Conservation (phyloP, 2,113 vertebrate genomes). For the Sinocyclocheilus maitianheensis region DNA sequence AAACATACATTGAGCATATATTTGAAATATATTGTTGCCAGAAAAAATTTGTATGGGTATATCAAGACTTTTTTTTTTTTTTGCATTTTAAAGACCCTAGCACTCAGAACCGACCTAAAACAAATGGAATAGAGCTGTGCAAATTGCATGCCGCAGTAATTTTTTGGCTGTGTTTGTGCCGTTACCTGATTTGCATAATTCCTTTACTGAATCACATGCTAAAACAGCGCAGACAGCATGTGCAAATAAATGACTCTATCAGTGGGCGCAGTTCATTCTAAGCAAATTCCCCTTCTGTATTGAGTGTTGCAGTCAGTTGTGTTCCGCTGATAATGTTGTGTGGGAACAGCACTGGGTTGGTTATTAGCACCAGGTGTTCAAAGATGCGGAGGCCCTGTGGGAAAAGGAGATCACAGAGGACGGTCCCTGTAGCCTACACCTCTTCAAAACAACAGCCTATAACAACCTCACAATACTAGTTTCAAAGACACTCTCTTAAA, state of each 20-base stretch:
- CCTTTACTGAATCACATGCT: neutral
- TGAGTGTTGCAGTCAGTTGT: neutral
- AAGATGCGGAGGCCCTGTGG: neutral
- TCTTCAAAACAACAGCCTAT: conserved; percentile 19
- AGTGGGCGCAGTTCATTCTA: neutral
- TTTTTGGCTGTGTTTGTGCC: neutral
- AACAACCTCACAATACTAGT: conserved; percentile 6
- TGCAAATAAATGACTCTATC: conserved; percentile 2
- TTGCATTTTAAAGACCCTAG: neutral
- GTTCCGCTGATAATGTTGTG: neutral
- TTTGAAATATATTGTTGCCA: neutral
- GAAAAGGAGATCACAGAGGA: conserved; percentile 20
- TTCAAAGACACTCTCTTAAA: neutral
- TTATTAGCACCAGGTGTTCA: conserved; percentile 42
- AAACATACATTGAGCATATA: neutral
- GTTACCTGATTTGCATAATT: neutral
- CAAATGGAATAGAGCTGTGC: neutral
- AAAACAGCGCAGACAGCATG: neutral
- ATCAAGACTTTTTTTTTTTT: neutral
- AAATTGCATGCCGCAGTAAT: neutral
- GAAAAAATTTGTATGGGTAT: neutral
- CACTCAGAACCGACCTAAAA: neutral
- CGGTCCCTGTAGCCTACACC: neutral
- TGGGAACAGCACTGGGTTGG: conserved; percentile 33
- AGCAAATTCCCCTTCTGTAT: neutral